Conservation (phyloP, 2,797 vertebrate genomes). For the Gymnopithys bicolor region DNA sequence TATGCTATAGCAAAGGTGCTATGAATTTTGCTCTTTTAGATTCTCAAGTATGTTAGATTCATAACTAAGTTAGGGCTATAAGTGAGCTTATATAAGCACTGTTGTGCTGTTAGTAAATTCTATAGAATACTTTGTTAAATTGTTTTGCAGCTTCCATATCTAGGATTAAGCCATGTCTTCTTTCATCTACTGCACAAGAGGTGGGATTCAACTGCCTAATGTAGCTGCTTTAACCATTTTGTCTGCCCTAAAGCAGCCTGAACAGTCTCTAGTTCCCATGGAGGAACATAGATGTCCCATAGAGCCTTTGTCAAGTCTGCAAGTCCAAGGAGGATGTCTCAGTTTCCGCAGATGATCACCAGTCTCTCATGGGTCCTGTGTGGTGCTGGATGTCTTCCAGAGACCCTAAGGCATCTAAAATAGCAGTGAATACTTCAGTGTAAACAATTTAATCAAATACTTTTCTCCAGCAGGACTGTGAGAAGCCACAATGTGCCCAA, state of each 20-base stretch:
- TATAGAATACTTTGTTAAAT: background rate
- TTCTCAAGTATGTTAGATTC: background rate
- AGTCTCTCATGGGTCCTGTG: background rate
- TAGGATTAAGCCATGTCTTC: background rate
- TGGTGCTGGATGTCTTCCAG: background rate
- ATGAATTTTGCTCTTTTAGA: background rate
- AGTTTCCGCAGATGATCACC: background rate
- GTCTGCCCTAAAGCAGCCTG: background rate
- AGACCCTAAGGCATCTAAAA: background rate
- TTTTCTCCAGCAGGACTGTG: background rate
- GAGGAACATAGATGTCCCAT: background rate
- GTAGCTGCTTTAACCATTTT: background rate
- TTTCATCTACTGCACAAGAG: background rate
- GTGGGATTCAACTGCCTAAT: background rate
- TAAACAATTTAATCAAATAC: background rate
- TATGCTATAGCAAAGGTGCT: background rate
- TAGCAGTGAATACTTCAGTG: background rate
- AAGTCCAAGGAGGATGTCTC: background rate
- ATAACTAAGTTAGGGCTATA: background rate
- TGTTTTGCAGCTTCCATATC: background rate
- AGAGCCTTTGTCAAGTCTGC: background rate
- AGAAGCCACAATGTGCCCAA: background rate
- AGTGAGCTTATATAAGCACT: background rate
- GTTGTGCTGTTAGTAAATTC: accelerated
- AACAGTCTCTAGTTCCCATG: background rate